Base-by-base conservation (phyloP, 2,888 invertebrate species). In the Meiosimyza decipiens region DNA sequence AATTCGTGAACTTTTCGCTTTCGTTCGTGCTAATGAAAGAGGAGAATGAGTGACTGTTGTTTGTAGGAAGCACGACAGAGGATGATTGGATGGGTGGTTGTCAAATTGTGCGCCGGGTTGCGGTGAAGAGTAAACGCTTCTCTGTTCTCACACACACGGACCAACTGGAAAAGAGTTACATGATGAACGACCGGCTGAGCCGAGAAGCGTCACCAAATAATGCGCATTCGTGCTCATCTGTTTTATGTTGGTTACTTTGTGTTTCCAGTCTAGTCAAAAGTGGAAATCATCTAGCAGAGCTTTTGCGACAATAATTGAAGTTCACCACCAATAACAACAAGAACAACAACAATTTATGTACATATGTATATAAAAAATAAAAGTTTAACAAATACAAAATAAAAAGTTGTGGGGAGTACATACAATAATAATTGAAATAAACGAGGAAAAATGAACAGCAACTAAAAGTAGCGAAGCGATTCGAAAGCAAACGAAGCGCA, bases 1-100 rank as follows among this genome's bases (percentile, higher is more conserved):
- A 55, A 40, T 9, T 40, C 40, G n/a, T 52, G 2, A 55, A 57
- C 71, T 71, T 71, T 71, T 71, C 71, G 64, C 64, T 71, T 71
- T 71, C 71, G 64, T 71, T 71, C 57, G 33, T 57, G 33, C 12
- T 3, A 6, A n/a, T 33, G 28, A 12, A 60, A 33, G n/a, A 9
- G 60, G 12, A 64, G 18, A 47, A 50, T 62, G n/a, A 47, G 11
- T 62, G 12, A 40, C 33, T 62, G 62, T n/a, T 47, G 28, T 13
- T 33, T 28, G 47, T 6, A 18, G 52, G 52, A 51, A 33, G 28
- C n/a, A 33, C 12, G 15, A 7, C 6, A 52, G 15, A 11, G 51
- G 60, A n/a, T 13, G 28, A 15, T 33, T 13, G 60, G 60, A n/a
- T 33, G 33, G 60, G 60, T 16, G 60, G 60, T 15, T 33, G 60